Conservation (phyloP, 2,113 vertebrate species). For the Illadopsis cleaveri region DNA sequence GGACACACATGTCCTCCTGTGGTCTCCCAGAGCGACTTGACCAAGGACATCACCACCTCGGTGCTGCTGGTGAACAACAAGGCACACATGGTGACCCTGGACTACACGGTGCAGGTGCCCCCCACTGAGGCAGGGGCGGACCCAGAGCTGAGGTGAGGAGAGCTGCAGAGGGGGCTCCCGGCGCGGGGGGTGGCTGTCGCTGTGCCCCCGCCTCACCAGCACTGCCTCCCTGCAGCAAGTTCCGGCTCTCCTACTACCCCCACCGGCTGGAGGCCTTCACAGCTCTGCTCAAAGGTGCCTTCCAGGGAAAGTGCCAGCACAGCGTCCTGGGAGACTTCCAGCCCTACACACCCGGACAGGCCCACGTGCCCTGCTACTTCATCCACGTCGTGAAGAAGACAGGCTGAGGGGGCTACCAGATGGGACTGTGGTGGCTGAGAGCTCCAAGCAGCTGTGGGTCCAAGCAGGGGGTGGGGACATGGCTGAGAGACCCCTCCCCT, state of each 20-base stretch:
- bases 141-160: constrained; percentile 85
- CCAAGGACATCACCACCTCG: constrained; percentile 92
- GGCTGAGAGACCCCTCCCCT: not conserved
- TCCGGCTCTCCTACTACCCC: constrained; percentile 94
- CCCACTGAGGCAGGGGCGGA: constrained; percentile 47
- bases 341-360: constrained; percentile 80
- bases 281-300: constrained; percentile 82
- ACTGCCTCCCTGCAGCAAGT: constrained; percentile 79
- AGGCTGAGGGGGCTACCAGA: constrained; percentile 11
- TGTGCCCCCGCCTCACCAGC: not conserved
- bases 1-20: not conserved
- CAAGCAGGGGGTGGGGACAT: not conserved
- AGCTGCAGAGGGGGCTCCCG: rapidly evolving
- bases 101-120: constrained; percentile 92
- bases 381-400: constrained; percentile 92
- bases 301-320: constrained; percentile 86
- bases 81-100: constrained; percentile 95
- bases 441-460: not conserved
- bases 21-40: constrained; percentile 86
- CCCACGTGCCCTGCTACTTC: constrained; percentile 89
- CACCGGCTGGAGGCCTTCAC: constrained; percentile 89
- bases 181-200: rapidly evolving
- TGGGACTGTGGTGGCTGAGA: not conserved
- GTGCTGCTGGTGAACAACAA: constrained; percentile 94
- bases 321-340: constrained; percentile 90